phyloP scores from a whole-genome alignment of 2,797 vertebrate species.

The Ataeniobius toweri region DNA sequence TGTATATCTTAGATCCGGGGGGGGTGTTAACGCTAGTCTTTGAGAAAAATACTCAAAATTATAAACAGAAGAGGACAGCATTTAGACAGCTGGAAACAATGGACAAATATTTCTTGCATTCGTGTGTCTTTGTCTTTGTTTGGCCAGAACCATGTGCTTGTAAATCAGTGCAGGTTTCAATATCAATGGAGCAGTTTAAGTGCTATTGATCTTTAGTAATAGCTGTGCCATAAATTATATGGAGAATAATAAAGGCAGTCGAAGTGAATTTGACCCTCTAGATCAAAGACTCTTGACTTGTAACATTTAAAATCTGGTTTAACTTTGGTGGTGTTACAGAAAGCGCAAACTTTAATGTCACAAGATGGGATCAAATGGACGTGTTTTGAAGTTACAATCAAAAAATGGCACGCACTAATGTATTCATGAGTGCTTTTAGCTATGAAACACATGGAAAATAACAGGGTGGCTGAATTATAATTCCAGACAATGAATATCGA shows the following conservation, averaged over 20 bases:
- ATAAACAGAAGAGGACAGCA: conserved; percentile 43
- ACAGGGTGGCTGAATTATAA: neutral
- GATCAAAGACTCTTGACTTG: conserved; percentile 49
- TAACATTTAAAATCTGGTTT: conserved; percentile 21
- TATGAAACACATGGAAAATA: neutral
- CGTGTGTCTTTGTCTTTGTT: conserved; percentile 34
- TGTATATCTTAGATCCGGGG: conserved; percentile 7
- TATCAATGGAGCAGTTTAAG: conserved; percentile 75
- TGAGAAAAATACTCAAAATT: conserved; percentile 51
- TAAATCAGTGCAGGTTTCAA: conserved; percentile 78
- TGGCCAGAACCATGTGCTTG: conserved; percentile 62
- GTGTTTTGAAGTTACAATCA: neutral
- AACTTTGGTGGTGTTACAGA: conserved; percentile 10
- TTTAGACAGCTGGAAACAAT: conserved; percentile 29
- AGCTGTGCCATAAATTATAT: conserved; percentile 72
- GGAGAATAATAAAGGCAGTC: conserved; percentile 67
- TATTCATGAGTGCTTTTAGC: neutral
- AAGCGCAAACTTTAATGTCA: conserved; percentile 4
- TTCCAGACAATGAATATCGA: neutral
- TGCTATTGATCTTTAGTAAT: conserved; percentile 80
- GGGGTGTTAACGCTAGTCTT: conserved; percentile 2
- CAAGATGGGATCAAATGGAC: neutral
- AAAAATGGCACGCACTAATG: neutral
- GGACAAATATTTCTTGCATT: conserved; percentile 33
- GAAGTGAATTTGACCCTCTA: conserved; percentile 61